phyloP scores from a whole-genome alignment of 2,797 vertebrate genomes.

The Microtus californicus region DNA sequence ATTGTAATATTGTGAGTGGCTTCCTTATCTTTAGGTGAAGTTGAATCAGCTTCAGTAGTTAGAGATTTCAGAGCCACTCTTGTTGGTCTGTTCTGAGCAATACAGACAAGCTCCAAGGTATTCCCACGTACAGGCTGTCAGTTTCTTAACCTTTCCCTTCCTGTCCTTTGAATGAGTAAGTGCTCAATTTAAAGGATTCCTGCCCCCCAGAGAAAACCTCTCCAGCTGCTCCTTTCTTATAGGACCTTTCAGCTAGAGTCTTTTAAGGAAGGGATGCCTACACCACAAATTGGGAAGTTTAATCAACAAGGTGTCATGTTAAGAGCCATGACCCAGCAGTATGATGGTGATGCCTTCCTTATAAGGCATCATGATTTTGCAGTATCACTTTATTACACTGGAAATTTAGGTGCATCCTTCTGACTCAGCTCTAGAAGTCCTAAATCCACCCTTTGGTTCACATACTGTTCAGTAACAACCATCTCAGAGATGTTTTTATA shows the following conservation, averaged over 20 bases:
- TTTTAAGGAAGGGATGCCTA: constrained; percentile 38
- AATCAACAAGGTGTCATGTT: constrained; percentile 6
- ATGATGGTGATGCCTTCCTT: constrained; percentile 22
- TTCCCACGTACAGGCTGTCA: background rate
- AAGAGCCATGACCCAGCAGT: constrained; percentile 12
- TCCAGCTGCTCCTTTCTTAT: background rate
- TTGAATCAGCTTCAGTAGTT: background rate
- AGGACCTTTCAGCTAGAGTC: background rate
- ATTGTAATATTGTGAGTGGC: background rate
- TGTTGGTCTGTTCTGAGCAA: background rate
- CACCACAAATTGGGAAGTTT: constrained; percentile 4
- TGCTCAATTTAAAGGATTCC: background rate
- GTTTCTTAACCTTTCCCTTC: constrained; percentile 11
- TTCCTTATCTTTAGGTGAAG: background rate
- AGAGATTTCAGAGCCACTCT: background rate
- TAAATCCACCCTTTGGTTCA: constrained; percentile 41
- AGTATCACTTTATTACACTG: constrained; percentile 51
- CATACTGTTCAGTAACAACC: background rate
- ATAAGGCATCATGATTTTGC: background rate
- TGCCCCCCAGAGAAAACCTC: background rate
- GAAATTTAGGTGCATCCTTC: constrained; percentile 34
- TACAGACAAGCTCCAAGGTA: background rate
- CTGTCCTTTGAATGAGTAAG: background rate
- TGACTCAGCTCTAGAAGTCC: constrained; percentile 41
- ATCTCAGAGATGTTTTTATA: background rate